These are phyloP conservation scores for Tauraco hartlaubi DNA, from an alignment of 2,797 vertebrate genomes.

Conservation along the genomic window DNA sequence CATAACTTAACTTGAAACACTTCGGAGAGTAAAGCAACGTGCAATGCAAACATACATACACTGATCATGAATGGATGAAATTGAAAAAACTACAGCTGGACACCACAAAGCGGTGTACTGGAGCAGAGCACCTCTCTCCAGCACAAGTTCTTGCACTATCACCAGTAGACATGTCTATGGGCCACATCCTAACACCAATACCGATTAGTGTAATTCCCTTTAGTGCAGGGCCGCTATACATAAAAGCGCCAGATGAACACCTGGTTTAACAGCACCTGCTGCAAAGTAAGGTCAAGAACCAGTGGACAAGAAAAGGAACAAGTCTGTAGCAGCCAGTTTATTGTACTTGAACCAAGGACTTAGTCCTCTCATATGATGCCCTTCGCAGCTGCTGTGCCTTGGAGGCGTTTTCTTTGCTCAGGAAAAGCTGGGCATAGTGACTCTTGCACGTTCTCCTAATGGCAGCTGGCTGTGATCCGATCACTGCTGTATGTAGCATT, in stretches of 20 bases:
- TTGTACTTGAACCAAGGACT: not conserved
- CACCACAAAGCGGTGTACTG: not conserved
- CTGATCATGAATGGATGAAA: not conserved
- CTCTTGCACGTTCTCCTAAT: not conserved
- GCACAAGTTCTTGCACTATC: not conserved
- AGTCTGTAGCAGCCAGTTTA: not conserved
- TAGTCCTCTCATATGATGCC: not conserved
- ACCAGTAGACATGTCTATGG: not conserved
- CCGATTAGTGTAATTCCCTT: not conserved
- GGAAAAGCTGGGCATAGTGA: not conserved
- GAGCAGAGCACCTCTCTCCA: not conserved
- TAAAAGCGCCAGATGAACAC: not conserved
- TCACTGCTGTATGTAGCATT: conserved; percentile 5
- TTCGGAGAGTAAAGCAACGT: not conserved
- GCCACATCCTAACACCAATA: not conserved
- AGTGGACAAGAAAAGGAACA: not conserved
- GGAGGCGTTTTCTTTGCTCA: not conserved
- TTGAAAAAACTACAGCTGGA: not conserved
- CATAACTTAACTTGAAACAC: not conserved
- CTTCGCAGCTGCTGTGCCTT: not conserved
- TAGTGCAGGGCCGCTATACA: not conserved
- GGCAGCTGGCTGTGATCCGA: conserved; percentile 13
- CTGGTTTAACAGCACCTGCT: not conserved
- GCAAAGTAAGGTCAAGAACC: not conserved
- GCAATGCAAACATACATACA: not conserved